Evolutionary conservation across 2,113 vertebrate genomes (phyloP).

Genomic region (Calidris pugnax): DNA sequence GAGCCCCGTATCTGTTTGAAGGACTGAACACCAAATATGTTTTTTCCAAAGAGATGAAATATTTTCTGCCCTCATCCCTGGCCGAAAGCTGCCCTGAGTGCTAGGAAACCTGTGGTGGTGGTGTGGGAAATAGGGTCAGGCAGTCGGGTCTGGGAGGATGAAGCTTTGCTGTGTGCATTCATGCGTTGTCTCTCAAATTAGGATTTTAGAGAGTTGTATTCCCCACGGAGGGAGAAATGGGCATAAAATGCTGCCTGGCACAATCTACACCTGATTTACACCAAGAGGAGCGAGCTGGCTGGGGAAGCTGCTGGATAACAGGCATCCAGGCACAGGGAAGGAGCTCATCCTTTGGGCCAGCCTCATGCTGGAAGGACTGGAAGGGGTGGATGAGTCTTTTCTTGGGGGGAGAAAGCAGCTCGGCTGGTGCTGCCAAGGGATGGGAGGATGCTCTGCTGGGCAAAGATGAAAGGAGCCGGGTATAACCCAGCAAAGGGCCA

Average conservation of each 20-base stretch:
- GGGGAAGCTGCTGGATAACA: not conserved
- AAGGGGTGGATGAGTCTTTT: not conserved
- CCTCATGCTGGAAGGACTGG: not conserved
- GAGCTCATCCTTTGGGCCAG: not conserved
- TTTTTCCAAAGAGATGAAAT: not conserved
- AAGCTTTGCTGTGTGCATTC: not conserved
- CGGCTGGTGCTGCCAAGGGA: not conserved
- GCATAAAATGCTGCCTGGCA: not conserved
- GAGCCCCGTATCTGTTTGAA: not conserved
- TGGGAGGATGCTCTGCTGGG: not conserved
- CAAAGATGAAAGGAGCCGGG: constrained; percentile 15
- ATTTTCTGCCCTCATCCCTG: not conserved
- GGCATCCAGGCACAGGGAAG: not conserved
- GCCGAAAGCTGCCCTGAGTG: not conserved
- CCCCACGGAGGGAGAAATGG: not conserved
- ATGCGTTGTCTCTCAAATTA: not conserved
- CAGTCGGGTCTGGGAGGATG: not conserved
- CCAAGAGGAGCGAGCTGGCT: not conserved
- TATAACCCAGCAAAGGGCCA: constrained; percentile 13
- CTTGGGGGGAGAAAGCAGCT: not conserved
- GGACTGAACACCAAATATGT: not conserved
- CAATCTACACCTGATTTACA: not conserved
- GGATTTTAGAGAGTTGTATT: not conserved
- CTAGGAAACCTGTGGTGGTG: not conserved
- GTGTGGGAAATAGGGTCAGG: not conserved